Conservation (phyloP, 2,888 invertebrate genomes). For the Cinara cedri region DNA sequence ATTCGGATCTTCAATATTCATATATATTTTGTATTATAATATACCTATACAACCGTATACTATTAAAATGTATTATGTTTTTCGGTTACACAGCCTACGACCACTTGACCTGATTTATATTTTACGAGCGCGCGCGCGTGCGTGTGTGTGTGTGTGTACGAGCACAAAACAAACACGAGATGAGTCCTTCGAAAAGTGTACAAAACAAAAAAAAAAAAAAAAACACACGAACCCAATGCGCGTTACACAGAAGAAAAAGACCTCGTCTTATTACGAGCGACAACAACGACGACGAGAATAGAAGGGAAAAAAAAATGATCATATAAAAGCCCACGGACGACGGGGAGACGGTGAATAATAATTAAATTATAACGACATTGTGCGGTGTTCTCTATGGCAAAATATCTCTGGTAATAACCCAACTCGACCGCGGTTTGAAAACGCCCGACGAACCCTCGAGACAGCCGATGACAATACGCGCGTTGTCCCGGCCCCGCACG, state of each 20-base stretch:
- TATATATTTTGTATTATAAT: too few species aligned
- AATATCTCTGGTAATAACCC: conserved; percentile 24
- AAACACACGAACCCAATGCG: neutral
- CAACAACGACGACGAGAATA: neutral
- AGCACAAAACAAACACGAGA: conserved; percentile 40
- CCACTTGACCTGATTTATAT: conserved; percentile 48
- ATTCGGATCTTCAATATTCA: neutral
- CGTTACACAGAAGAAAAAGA: neutral
- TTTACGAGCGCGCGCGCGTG: conserved; percentile 7
- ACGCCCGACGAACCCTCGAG: conserved; percentile 24
- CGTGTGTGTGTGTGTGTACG: too few species aligned
- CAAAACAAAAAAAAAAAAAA: conserved; percentile 34
- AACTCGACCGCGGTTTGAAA: conserved; percentile 15
- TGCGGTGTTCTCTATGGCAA: neutral
- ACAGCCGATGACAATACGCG: neutral
- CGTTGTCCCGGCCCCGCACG: neutral
- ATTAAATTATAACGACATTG: conserved; percentile 45
- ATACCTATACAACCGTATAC: too few species aligned
- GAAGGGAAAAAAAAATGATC: too few species aligned
- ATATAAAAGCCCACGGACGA: conserved; percentile 55
- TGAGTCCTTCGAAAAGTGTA: conserved; percentile 53
- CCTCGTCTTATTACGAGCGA: neutral
- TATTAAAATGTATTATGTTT: conserved; percentile 10
- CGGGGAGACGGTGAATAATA: neutral
- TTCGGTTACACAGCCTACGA: conserved; percentile 14